phyloP scores from a whole-genome alignment of 2,113 vertebrate species.

The Proteles cristata region DNA sequence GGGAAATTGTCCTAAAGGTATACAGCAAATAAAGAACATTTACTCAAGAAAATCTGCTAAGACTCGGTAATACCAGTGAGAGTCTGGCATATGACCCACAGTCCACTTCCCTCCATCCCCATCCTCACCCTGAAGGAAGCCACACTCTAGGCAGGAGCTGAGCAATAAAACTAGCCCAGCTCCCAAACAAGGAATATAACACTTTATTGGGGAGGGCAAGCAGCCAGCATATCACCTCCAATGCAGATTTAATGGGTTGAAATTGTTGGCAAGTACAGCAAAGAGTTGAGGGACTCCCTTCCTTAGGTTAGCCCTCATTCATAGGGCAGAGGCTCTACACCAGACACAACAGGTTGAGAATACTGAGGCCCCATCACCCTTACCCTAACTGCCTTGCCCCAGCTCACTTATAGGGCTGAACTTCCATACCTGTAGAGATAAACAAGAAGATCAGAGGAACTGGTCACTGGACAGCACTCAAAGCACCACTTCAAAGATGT shows the following conservation, averaged over 20 bases:
- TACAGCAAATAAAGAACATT: conserved; percentile 15
- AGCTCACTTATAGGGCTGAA: background rate
- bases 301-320: background rate
- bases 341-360: background rate
- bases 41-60: conserved; percentile 59
- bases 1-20: background rate
- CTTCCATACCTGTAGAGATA: background rate
- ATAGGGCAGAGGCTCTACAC: background rate
- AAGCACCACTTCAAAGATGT: background rate
- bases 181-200: background rate
- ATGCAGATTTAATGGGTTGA: background rate
- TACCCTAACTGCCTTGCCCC: background rate
- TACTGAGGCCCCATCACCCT: background rate
- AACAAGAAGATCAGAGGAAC: background rate
- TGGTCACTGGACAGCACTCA: background rate
- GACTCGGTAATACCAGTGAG: background rate
- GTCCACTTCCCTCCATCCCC: background rate
- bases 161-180: background rate
- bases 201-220: background rate
- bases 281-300: background rate
- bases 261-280: background rate
- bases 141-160: background rate
- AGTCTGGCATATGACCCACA: background rate
- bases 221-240: conserved; percentile 2
- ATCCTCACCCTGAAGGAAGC: background rate